Evolutionary conservation across 1,140 invertebrate genomes (phyloP), one percentile per base, ranked within the genome.

Genomic region (Aphidius gifuensis): DNA sequence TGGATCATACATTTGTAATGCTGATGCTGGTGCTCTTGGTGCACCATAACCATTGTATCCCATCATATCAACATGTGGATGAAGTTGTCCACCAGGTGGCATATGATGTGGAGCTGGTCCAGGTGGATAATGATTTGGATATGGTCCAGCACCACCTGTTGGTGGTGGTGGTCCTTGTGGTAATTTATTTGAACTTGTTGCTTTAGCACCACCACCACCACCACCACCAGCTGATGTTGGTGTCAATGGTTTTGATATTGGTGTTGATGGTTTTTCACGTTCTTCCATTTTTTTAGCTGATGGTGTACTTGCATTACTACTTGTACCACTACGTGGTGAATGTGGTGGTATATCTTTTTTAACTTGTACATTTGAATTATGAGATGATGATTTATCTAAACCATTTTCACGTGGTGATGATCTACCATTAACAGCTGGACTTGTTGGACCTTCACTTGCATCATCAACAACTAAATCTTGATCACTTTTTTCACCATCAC

Each of bases 401-500:
- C 91, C 91, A 72, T 93, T 94, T 79, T 94, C 91, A 59, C 91
- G 77, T 0, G 91, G 91, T 5, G 90, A 92, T 4, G 89, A 83
- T 0, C 89, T 90, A 2, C 90, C 89, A 71, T 92, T 81, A 9
- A 77, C 73, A 0, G 73, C 83, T 68, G 79, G 80, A 64, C 78
- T 80, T n/a, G 73, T 71, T n/a, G 79, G 75, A n/a, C 74, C 89
- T 76, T 91, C 90, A 66, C 89, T 89, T 8, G 92, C 93, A 74
- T 97, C 95, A 84, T 98, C 96, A 55, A 98, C 96, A 67, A 98
- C 94, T 71, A 98, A 85, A 80, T 98, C 95, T 82, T 96, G 93
- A 77, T 97, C 94, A 81, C 94, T 97, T 81, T 97, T 96, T 76
- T 97, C 95, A 53, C 92, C 94, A 81, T 97, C 95, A 83, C 94